These are phyloP conservation scores for Tridacna crocea DNA, from an alignment of 2,888 invertebrate genomes.

Conservation along the genomic window DNA sequence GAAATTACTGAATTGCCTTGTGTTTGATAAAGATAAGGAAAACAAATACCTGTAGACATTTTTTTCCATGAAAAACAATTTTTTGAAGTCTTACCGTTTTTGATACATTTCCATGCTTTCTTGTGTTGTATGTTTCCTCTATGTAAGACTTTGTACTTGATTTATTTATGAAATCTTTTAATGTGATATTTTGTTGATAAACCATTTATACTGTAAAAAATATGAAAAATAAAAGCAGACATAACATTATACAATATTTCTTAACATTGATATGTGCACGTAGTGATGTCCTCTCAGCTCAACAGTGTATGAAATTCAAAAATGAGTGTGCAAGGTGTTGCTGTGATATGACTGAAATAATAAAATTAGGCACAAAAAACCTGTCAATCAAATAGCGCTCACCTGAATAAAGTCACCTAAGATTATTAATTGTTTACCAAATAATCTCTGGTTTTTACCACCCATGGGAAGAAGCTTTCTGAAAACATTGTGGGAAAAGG, in stretches of 20 bases:
- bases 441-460: too few relatives aligned
- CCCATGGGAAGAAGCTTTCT: too few relatives aligned
- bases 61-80: background rate
- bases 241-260: background rate
- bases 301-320: too few relatives aligned
- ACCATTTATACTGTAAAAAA: slow-evolving; percentile 22
- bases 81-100: background rate
- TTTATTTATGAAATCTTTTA: slow-evolving; percentile 11
- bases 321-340: too few relatives aligned
- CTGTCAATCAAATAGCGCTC: background rate
- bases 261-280: too few relatives aligned
- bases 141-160: background rate
- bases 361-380: too few relatives aligned
- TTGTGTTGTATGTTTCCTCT: background rate
- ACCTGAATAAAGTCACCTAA: background rate
- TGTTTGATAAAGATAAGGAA: background rate
- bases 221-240: background rate
- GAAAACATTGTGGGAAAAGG: slow-evolving; percentile 18
- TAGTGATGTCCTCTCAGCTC: too few relatives aligned
- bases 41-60: background rate
- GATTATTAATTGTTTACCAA: background rate
- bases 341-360: too few relatives aligned
- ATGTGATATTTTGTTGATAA: slow-evolving; percentile 21
- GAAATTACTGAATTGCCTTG: too few relatives aligned
- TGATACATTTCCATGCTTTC: background rate